phyloP scores from a whole-genome alignment of 2,797 vertebrate species.

The Urosaurus nigricauda region DNA sequence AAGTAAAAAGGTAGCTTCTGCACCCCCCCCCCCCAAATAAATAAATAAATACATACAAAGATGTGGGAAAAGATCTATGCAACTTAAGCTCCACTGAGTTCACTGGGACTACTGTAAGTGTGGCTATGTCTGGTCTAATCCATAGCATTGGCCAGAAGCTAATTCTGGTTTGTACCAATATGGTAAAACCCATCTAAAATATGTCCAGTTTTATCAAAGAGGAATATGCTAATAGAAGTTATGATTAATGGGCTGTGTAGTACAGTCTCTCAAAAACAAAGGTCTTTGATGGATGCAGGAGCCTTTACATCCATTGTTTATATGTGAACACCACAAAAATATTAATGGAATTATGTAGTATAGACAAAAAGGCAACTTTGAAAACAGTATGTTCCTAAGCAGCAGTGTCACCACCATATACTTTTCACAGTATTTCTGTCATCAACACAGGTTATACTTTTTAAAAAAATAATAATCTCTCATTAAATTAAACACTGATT shows the following conservation, averaged over 20 bases:
- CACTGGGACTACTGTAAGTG: slow-evolving; percentile 2
- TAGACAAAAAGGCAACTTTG: slow-evolving; percentile 14
- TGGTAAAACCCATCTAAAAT: slow-evolving; percentile 47
- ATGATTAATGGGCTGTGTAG: slow-evolving; percentile 66
- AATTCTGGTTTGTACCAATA: slow-evolving; percentile 45
- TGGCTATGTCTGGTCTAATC: neutral
- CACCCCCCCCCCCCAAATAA: too few species aligned
- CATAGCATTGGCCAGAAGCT: slow-evolving; percentile 40
- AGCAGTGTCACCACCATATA: slow-evolving; percentile 12
- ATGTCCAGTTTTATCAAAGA: slow-evolving; percentile 57
- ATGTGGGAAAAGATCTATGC: too few species aligned
- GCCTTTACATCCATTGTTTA: neutral
- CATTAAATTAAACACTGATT: slow-evolving; percentile 22
- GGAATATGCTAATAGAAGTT: slow-evolving; percentile 46
- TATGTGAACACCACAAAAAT: slow-evolving; percentile 1
- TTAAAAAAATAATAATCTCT: slow-evolving; percentile 11
- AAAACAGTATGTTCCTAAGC: slow-evolving; percentile 31
- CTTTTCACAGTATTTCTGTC: slow-evolving; percentile 16
- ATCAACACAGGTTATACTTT: neutral
- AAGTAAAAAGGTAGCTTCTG: neutral
- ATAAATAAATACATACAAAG: too few species aligned
- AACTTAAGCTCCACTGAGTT: neutral
- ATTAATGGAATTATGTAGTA: slow-evolving; percentile 9
- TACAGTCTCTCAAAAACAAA: slow-evolving; percentile 29
- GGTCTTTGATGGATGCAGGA: slow-evolving; percentile 1